A percentile compares a stretch with the other conserved stretches of the same genome.
These are phyloP conservation scores for Nycteola revayana DNA, from an alignment of 2,888 invertebrate genomes.

Conservation along the genomic window DNA sequence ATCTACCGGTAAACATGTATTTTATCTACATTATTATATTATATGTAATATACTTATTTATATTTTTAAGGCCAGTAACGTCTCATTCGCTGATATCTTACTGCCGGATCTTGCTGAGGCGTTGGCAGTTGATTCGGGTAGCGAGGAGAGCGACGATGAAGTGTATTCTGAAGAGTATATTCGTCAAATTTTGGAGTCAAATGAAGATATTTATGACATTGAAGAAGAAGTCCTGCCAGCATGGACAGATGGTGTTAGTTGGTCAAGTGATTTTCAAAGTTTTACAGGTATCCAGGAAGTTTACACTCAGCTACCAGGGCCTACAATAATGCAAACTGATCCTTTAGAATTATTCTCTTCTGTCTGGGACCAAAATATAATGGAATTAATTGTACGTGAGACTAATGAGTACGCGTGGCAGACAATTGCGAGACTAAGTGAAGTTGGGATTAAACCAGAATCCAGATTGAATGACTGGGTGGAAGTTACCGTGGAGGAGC, in stretches of 20 bases:
- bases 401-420: conserved; percentile 11
- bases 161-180: conserved; percentile 3
- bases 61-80: too few species aligned
- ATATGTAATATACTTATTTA: too few species aligned
- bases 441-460: conserved; percentile 5
- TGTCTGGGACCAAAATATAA: conserved; percentile 9
- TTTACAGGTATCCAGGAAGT: too few species aligned
- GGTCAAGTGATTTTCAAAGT: too few species aligned
- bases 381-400: conserved; percentile 6
- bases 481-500: conserved; percentile 6
- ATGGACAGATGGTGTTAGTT: too few species aligned
- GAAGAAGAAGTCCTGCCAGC: conserved; percentile 2
- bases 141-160: conserved; percentile 2
- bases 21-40: too few species aligned
- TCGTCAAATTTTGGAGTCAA: conserved; percentile 3
- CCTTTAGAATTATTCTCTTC: conserved; percentile 10
- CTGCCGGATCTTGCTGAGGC: conserved; percentile 3
- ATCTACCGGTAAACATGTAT: too few species aligned
- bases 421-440: conserved; percentile 1
- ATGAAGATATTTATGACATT: conserved; percentile 8
- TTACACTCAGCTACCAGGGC: too few species aligned
- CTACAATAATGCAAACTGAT: too few species aligned
- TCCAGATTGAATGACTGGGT: conserved; percentile 8
- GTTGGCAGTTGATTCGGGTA: conserved; percentile 5
- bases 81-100: conserved; percentile 7